Evolutionary conservation across 2,888 invertebrate species (phyloP).

Genomic region (Thymelicus lineola): DNA sequence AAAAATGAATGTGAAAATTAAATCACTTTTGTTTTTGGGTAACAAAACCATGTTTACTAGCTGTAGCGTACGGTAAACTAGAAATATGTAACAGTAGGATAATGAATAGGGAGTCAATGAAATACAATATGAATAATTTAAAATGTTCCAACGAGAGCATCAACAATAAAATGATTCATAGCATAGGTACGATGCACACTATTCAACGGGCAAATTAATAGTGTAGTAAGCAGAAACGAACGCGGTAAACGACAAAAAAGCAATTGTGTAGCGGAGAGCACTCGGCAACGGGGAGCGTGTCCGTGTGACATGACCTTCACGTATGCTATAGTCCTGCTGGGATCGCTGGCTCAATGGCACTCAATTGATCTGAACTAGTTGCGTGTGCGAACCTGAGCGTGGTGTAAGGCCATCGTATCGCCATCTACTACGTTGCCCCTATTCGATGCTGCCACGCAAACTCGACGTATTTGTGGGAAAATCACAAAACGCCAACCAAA

Average conservation of each 20-base stretch:
- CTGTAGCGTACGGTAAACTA: conserved; percentile 5
- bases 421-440: conserved; percentile 46
- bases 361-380: conserved; percentile 81
- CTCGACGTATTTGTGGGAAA: conserved; percentile 18
- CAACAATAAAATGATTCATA: conserved; percentile 11
- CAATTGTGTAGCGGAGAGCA: conserved; percentile 51
- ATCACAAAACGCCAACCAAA: conserved; percentile 29
- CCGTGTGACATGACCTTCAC: conserved; percentile 72
- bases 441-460: conserved; percentile 36
- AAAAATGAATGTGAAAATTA: conserved; percentile 1
- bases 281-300: conserved; percentile 53
- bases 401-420: conserved; percentile 60
- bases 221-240: conserved; percentile 26
- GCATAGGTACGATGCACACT: conserved; percentile 28
- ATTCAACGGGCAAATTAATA: conserved; percentile 35
- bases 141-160: conserved; percentile 1
- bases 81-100: not conserved
- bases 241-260: conserved; percentile 35
- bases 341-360: conserved; percentile 74
- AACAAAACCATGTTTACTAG: conserved; percentile 28
- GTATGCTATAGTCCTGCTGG: conserved; percentile 64
- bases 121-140: conserved; percentile 11
- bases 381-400: conserved; percentile 74
- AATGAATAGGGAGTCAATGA: conserved; percentile 5
- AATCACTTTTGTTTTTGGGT: conserved; percentile 24